Evolutionary conservation across 1,140 invertebrate genomes (phyloP).

Genomic region (Tetragonula clypearis): DNA sequence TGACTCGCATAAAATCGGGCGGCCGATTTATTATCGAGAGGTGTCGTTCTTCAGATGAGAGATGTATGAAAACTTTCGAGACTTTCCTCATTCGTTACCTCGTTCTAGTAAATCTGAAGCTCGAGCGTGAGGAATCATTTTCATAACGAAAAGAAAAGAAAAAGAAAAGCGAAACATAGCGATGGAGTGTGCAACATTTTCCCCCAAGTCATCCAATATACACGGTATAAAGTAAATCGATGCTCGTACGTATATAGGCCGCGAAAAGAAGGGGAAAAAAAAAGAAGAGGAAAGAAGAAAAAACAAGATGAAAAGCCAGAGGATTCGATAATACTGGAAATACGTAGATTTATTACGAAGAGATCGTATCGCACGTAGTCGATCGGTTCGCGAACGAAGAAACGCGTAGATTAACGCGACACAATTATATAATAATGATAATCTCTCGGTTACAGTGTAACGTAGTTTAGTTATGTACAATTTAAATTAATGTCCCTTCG

Average conservation of each 20-base stretch:
- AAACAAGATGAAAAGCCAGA: background rate
- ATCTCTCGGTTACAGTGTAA: background rate
- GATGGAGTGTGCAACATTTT: background rate
- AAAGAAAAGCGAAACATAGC: background rate
- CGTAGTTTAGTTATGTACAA: too few species aligned
- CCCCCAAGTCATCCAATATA: background rate
- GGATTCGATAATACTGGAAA: constrained; percentile 7
- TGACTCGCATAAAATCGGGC: background rate
- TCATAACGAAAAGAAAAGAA: too few species aligned
- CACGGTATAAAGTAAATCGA: background rate
- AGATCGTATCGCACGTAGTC: background rate
- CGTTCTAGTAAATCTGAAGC: background rate
- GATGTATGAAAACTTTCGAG: background rate
- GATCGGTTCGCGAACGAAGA: background rate
- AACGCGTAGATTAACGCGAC: background rate
- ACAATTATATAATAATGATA: background rate
- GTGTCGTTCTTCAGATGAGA: background rate
- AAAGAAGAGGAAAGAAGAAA: background rate
- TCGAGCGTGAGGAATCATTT: background rate
- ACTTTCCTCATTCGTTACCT: background rate
- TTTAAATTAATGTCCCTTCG: too few species aligned
- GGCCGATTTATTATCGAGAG: background rate
- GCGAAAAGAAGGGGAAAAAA: background rate
- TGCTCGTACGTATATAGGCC: constrained; percentile 4
- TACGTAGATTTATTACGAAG: constrained; percentile 3